A percentile compares a stretch with the other conserved stretches of the same genome.
Conservation (phyloP, 2,888 invertebrate genomes). For the Plemyria rubiginata region DNA sequence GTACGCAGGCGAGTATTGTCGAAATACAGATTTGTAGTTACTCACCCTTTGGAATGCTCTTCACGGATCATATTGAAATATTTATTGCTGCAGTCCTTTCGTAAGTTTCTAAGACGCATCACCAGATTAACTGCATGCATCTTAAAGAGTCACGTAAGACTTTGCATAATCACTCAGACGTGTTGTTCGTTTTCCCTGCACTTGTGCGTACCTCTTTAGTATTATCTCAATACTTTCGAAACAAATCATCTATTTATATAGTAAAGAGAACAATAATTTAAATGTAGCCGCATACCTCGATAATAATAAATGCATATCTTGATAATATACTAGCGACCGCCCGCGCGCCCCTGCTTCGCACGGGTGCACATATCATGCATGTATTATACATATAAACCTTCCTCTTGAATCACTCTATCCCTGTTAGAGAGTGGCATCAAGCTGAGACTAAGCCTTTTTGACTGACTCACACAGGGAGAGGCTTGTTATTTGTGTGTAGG, state of each 20-base stretch:
- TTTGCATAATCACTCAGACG: slow-evolving; percentile 39
- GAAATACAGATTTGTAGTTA: background rate
- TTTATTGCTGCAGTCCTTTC: slow-evolving; percentile 15
- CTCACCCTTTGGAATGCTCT: background rate
- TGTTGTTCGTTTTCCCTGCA: slow-evolving; percentile 20
- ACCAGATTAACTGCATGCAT: slow-evolving; percentile 25
- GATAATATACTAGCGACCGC: too few relatives aligned
- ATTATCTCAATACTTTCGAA: background rate
- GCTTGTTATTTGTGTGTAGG: too few relatives aligned
- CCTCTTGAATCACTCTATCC: too few relatives aligned
- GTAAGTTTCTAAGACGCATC: slow-evolving; percentile 17
- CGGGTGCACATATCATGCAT: too few relatives aligned
- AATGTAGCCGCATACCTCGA: too few relatives aligned
- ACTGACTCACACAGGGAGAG: too few relatives aligned
- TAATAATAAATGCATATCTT: too few relatives aligned
- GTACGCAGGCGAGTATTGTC: background rate
- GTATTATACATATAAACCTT: too few relatives aligned
- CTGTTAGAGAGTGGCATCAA: too few relatives aligned
- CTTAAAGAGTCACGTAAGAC: slow-evolving; percentile 28
- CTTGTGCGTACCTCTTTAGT: slow-evolving; percentile 1
- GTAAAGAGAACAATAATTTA: too few relatives aligned
- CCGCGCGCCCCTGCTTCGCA: too few relatives aligned
- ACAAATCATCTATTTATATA: background rate
- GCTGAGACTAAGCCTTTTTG: too few relatives aligned
- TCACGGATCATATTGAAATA: background rate